Percentiles rank a stretch among this genome's conserved stretches.
Evolutionary conservation across 2,888 invertebrate genomes (phyloP).

Genomic region (Phasia obesa): DNA sequence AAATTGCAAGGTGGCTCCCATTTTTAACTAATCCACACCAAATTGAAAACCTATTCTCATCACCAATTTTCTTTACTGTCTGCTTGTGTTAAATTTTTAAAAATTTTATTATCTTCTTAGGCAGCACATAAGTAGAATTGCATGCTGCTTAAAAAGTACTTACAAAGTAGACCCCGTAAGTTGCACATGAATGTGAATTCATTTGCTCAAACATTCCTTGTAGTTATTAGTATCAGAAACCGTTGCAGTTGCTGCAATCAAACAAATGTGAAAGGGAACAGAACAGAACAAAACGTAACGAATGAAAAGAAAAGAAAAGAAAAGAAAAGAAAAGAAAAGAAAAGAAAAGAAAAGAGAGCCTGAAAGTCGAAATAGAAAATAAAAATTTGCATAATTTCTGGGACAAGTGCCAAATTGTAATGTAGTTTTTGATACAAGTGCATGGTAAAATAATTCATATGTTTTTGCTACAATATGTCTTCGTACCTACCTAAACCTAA

Average conservation of each 20-base stretch:
- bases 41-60: no score
- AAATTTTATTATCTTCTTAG: no score
- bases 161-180: conserved; percentile 14
- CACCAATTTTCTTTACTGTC: no score
- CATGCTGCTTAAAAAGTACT: conserved; percentile 12
- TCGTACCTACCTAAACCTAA: neutral
- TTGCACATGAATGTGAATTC: conserved; percentile 35
- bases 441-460: conserved; percentile 70
- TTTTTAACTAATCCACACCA: no score
- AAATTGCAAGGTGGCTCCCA: no score
- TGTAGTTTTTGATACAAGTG: conserved; percentile 69
- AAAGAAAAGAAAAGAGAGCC: neutral
- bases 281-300: conserved; percentile 13
- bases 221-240: conserved; percentile 36
- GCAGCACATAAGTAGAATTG: no score
- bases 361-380: neutral
- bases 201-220: conserved; percentile 33
- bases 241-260: conserved; percentile 42
- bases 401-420: conserved; percentile 73
- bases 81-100: no score
- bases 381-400: conserved; percentile 72
- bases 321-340: conserved; percentile 1
- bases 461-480: conserved; percentile 53
- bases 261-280: conserved; percentile 19
- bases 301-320: conserved; percentile 19